These are phyloP conservation scores for Papilio polytes DNA, from an alignment of 1,140 invertebrate genomes.

Conservation along the genomic window DNA sequence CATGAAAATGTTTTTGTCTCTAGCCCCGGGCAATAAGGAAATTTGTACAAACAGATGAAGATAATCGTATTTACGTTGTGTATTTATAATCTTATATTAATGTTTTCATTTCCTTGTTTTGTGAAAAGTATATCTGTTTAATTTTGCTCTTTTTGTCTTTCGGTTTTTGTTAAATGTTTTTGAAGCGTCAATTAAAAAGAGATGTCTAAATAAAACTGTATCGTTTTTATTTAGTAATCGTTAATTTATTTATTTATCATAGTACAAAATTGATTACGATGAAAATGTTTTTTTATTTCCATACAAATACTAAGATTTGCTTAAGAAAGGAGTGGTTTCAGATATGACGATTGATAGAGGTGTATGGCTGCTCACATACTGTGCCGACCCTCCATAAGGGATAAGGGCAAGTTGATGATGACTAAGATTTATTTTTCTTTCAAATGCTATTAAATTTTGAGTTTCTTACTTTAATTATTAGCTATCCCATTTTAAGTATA, in stretches of 20 bases:
- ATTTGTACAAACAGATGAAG: slow-evolving; percentile 34
- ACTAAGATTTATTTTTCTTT: not conserved
- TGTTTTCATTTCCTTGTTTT: slow-evolving; percentile 24
- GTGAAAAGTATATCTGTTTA: not conserved
- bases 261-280: not conserved
- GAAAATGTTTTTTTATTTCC: not conserved
- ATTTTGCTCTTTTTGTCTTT: slow-evolving; percentile 3
- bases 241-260: not conserved
- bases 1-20: slow-evolving; percentile 23
- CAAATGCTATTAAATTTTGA: not conserved
- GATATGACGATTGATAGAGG: too few relatives aligned
- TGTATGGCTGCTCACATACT: too few relatives aligned
- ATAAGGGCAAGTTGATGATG: too few relatives aligned
- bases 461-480: not conserved
- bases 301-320: not conserved
- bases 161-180: not conserved
- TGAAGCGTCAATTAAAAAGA: not conserved
- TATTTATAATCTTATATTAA: slow-evolving; percentile 17
- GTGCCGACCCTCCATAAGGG: too few relatives aligned
- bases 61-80: slow-evolving; percentile 31
- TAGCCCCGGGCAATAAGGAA: slow-evolving; percentile 17
- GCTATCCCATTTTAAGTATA: not conserved
- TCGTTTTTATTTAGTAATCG: not conserved
- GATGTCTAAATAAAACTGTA: not conserved
- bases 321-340: too few relatives aligned